phyloP scores from a whole-genome alignment of 2,797 vertebrate genomes.

The Heterohyrax brucei region DNA sequence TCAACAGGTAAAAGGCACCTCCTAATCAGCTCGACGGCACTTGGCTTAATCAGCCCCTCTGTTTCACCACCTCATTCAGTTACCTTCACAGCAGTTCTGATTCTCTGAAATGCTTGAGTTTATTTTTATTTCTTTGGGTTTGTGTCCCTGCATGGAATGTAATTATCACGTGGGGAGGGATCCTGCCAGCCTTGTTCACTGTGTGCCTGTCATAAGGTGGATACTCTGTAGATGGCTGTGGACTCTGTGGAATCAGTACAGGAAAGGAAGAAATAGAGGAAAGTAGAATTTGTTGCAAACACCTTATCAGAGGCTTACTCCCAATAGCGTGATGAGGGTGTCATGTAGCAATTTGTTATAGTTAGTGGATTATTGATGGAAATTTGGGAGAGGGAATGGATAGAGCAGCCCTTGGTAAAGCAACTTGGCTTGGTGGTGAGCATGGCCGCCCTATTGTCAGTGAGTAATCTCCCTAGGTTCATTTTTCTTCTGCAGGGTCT shows the following conservation, averaged over 20 bases:
- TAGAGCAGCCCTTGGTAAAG: conserved; percentile 51
- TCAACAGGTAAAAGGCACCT: background rate
- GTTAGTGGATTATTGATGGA: conserved; percentile 79
- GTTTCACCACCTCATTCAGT: too few species aligned
- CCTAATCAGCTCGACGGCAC: background rate
- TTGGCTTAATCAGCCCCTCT: background rate
- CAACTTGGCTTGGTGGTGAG: conserved; percentile 41
- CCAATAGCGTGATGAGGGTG: background rate
- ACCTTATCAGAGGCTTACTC: conserved; percentile 51
- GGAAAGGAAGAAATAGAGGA: background rate
- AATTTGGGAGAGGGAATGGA: conserved; percentile 63
- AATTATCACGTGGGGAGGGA: background rate
- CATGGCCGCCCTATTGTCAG: conserved; percentile 3
- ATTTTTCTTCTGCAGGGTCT: conserved; percentile 20
- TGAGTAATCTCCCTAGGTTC: conserved; percentile 8
- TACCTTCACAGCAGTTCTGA: background rate
- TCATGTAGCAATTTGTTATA: conserved; percentile 76
- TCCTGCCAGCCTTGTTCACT: background rate
- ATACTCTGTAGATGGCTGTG: background rate
- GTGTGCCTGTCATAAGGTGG: background rate
- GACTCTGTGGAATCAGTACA: background rate
- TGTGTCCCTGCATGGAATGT: background rate
- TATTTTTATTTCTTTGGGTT: background rate
- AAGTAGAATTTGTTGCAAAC: background rate
- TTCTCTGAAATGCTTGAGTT: background rate